Evolutionary conservation across 1,140 invertebrate genomes (phyloP), one percentile per base, ranked within the genome.

Genomic region (Bactericera cockerelli): DNA sequence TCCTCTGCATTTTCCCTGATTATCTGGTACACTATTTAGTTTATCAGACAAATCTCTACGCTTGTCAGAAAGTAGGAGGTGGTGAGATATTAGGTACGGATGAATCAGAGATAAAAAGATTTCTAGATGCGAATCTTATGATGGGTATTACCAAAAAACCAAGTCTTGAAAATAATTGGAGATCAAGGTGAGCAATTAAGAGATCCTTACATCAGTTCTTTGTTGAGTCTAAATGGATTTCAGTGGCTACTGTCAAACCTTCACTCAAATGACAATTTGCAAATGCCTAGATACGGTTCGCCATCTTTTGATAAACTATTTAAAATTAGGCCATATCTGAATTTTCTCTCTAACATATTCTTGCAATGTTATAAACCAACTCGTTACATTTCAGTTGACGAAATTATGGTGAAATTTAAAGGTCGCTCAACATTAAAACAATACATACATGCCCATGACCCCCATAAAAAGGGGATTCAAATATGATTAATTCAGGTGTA

Each of bases 401-500:
- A 67, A 58, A 59, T 28, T 11, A 63, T 66, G 61, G 59, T 59
- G 16, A 62, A 56, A 55, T 69, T 66, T 61, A 67, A 67, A 31
- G 67, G 67, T 1, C 58, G 67, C 31, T 64, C 62, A 39, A 53
- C 57, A 1, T 55, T 68, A 21, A 68, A 69, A 36, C 65, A 70
- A 55, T 70, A 69, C 58, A 49, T 68, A 54, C n/a, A n/a, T n/a
- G n/a, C n/a, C 68, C 68, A 31, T 69, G 57, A 70, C 71, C 60
- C 67, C 66, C 0, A 65, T 66, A 14, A 70, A 71, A 64, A 57
- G 56, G 26, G 56, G 26, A 33, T 31, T 6, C 25, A 57, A 57
- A 10, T 57, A 2, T 57, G 56, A 33, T 14, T 26, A 14, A 14
- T 26, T 38, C 49, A 16, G 59, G 60, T 19, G 49, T 68, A 25